Evolutionary conservation across 1,140 invertebrate species (phyloP), one percentile per base, ranked within the genome.

Genomic region (Saccostrea cuccullata): DNA sequence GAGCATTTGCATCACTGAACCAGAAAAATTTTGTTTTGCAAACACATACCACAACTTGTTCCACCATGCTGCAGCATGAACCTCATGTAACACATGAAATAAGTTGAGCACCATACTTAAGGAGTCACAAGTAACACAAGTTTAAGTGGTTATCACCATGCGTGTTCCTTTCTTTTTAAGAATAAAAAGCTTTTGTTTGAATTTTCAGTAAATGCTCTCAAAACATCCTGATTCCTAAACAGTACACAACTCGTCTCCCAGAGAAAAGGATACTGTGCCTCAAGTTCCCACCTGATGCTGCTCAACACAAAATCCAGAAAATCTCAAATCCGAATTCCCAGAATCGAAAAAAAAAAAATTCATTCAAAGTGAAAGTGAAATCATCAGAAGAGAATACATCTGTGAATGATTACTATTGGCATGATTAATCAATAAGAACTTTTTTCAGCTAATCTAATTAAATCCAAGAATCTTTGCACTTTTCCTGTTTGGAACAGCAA

Each of bases 361-460:
- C 70, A 77, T 77, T 77, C 26, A 77, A 77, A 36, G 70, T 77
- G 70, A 77, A 26, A 77, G 70, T 77, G 70, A 77, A 26, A 77
- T 77, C 70, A 77, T 77, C 70, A 77, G 58, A 20, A 64, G 70
- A 77, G 70, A 77, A 30, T 77, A 77, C 30, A 77, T 77, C 70
- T 36, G 70, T 77, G 70, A 77, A 77, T 77, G 70, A 77, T 77
- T 77, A 77, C 26, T 30, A 77, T 77, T 77, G 13, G 70, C 70
- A 36, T 30, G 70, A 77, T 77, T 77, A 77, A 77, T 77, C 20
- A 60, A 13, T 77, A 77, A 77, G 30, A 77, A 77, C 70, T 77
- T 26, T 77, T 77, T 77, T 77, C 58, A 36, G 23, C 70, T 77
- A 77, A 77, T 77, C 70, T 77, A 77, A 77, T 77, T 77, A 77